Conservation (phyloP, 2,113 vertebrate genomes). For the Microcebus jonahi region DNA sequence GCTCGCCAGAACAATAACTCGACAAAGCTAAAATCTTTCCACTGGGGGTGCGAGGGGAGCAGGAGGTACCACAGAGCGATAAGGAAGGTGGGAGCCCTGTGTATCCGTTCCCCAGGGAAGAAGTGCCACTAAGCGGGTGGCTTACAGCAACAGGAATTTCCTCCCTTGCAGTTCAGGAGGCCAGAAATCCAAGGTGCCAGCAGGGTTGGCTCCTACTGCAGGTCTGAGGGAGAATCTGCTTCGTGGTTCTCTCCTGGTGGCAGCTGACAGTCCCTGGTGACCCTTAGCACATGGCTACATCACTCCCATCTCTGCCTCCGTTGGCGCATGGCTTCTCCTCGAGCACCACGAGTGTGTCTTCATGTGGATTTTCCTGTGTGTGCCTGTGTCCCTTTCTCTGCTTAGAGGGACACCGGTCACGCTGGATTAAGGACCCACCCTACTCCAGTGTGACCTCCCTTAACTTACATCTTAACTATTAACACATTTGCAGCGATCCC, state of each 20-base stretch:
- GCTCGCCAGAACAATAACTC: background rate
- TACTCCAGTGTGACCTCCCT: background rate
- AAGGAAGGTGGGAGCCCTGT: too few species aligned
- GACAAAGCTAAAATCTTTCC: background rate
- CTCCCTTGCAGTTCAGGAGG: background rate
- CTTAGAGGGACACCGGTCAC: background rate
- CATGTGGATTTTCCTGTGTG: background rate
- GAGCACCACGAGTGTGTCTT: background rate
- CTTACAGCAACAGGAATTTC: too few species aligned
- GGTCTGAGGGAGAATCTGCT: too few species aligned
- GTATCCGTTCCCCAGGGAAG: background rate
- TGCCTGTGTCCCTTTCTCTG: background rate
- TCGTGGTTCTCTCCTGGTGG: background rate
- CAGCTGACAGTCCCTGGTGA: too few species aligned
- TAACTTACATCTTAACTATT: background rate
- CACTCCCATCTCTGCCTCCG: background rate
- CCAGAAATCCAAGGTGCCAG: background rate
- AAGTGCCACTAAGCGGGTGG: background rate
- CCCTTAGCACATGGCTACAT: background rate
- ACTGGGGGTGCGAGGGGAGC: rapidly evolving
- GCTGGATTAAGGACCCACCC: background rate
- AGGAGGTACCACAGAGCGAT: too few species aligned
- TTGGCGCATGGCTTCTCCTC: background rate
- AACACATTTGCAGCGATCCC: background rate
- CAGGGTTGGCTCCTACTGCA: background rate